A percentile compares a stretch with the other conserved stretches of the same genome.
phyloP scores from a whole-genome alignment of 2,888 invertebrate genomes.

The Leptopilina myrica region DNA sequence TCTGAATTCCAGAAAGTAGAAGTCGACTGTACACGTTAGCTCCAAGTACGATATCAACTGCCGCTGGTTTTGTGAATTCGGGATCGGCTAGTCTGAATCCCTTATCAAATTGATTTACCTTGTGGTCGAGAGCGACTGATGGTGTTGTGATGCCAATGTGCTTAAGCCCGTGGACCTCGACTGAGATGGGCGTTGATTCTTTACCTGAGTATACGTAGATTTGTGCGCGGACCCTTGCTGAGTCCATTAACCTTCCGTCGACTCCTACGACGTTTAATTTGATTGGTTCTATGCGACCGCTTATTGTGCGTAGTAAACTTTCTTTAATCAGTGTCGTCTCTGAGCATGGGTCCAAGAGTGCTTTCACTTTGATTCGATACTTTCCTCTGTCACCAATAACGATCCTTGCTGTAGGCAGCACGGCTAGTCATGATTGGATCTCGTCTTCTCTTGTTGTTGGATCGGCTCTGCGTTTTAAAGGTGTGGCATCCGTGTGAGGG shows the following conservation, averaged over 20 bases:
- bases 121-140: not conserved
- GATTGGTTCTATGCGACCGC: not conserved
- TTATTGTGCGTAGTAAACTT: not conserved
- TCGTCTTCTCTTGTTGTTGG: not conserved
- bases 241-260: not conserved
- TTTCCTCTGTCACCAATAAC: too few relatives aligned
- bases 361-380: not conserved
- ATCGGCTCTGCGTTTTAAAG: not conserved
- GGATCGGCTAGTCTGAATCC: not conserved
- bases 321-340: conserved; percentile 4
- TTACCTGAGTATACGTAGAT: not conserved
- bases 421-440: too few relatives aligned
- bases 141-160: conserved; percentile 24
- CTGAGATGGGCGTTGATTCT: too few relatives aligned
- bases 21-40: not conserved
- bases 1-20: not conserved
- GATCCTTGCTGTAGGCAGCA: too few relatives aligned
- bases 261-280: not conserved
- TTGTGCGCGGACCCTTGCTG: not conserved
- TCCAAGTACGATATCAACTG: conserved; percentile 14
- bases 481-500: not conserved
- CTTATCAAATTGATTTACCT: too few relatives aligned
- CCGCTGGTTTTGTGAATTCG: not conserved
- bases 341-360: conserved; percentile 35
- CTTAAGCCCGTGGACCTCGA: conserved; percentile 9